phyloP scores from a whole-genome alignment of 2,797 vertebrate species.

The Clarias laeviceps region DNA sequence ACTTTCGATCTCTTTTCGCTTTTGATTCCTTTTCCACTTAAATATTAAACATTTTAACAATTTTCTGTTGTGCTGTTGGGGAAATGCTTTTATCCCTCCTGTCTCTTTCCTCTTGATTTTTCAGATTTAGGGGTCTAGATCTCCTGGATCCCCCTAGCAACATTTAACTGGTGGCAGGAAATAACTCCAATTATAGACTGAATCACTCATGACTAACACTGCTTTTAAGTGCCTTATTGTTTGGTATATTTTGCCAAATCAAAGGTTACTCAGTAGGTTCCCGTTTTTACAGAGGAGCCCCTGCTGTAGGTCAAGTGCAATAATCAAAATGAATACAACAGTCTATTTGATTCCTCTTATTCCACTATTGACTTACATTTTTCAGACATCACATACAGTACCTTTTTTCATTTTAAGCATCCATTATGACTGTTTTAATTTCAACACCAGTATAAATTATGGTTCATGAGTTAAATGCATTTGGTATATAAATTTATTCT shows the following conservation, averaged over 20 bases:
- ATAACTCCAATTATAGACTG: not conserved
- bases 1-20: not conserved
- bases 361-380: not conserved
- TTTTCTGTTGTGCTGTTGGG: not conserved
- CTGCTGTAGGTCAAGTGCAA: not conserved
- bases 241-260: not conserved
- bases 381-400: not conserved
- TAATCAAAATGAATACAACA: not conserved
- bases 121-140: not conserved
- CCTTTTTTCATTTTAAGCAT: not conserved
- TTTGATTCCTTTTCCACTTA: not conserved
- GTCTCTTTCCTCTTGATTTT: slow-evolving; percentile 1
- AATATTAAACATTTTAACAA: not conserved
- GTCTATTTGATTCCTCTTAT: not conserved
- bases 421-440: not conserved
- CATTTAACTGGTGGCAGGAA: not conserved
- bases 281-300: not conserved
- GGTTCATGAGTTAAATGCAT: not conserved
- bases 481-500: not conserved
- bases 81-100: not conserved
- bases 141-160: not conserved
- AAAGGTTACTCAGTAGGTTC: not conserved
- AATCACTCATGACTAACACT: not conserved
- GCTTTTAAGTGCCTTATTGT: slow-evolving; percentile 12
- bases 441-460: not conserved